A percentile compares a stretch with the other conserved stretches of the same genome.
These are phyloP conservation scores for Poeciliopsis infans DNA, from an alignment of 2,797 vertebrate species.

Conservation along the genomic window DNA sequence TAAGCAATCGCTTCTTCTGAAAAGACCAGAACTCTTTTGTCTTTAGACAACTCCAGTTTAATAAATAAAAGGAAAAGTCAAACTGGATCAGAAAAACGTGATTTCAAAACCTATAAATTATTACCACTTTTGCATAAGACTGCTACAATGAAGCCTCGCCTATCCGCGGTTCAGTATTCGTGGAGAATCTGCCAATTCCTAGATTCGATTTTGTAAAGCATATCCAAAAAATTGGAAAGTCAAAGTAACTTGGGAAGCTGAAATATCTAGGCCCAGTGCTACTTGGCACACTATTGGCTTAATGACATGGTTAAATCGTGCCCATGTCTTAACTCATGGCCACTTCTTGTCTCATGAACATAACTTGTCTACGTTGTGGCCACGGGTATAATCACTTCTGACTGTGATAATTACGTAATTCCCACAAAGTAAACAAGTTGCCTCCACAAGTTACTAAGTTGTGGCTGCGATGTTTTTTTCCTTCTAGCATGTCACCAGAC, in stretches of 20 bases:
- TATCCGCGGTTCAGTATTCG: background rate
- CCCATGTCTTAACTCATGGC: too few species aligned
- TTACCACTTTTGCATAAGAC: background rate
- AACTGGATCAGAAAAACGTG: background rate
- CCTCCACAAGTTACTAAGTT: too few species aligned
- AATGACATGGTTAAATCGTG: too few species aligned
- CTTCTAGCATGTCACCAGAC: too few species aligned
- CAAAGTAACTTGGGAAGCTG: background rate
- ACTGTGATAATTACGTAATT: too few species aligned
- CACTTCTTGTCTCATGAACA: too few species aligned
- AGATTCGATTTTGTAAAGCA: background rate
- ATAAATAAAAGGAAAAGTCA: background rate
- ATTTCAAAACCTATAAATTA: background rate
- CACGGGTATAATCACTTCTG: too few species aligned
- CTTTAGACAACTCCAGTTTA: background rate
- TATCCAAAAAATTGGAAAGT: background rate
- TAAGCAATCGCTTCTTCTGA: background rate
- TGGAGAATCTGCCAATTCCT: background rate
- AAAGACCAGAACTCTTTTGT: background rate
- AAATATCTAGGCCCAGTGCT: background rate
- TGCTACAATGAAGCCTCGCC: background rate
- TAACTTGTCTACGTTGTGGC: too few species aligned
- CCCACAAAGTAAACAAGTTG: too few species aligned
- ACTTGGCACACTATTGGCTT: background rate
- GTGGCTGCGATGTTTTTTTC: too few species aligned